Evolutionary conservation across 2,888 invertebrate species (phyloP).

Genomic region (Eupithecia abbreviata): DNA sequence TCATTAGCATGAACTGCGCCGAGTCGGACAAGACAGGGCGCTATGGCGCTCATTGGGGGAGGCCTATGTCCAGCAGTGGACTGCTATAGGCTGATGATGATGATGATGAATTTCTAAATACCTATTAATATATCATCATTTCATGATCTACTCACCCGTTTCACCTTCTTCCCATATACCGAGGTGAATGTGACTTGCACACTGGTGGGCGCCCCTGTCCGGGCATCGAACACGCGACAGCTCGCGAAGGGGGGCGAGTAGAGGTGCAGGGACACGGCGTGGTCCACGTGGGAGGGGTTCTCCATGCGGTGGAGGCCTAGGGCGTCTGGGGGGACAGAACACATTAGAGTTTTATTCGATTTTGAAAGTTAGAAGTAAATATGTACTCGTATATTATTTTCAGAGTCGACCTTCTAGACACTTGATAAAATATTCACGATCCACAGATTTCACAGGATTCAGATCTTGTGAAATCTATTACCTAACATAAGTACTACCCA

Average conservation of each 20-base stretch:
- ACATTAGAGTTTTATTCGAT: background rate
- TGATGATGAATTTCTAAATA: too few species aligned
- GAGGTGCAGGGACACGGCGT: slow-evolving; percentile 95
- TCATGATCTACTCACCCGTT: slow-evolving; percentile 78
- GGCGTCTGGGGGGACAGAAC: slow-evolving; percentile 86
- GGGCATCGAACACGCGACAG: slow-evolving; percentile 96
- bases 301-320: slow-evolving; percentile 98
- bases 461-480: slow-evolving; percentile 29
- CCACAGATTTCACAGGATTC: too few species aligned
- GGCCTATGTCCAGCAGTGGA: too few species aligned
- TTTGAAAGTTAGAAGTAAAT: too few species aligned
- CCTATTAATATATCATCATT: too few species aligned
- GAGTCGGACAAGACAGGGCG: too few species aligned
- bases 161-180: slow-evolving; percentile 91
- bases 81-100: too few species aligned
- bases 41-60: too few species aligned
- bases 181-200: slow-evolving; percentile 95
- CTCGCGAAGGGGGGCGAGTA: slow-evolving; percentile 96
- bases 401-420: background rate
- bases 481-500: slow-evolving; percentile 22
- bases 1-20: background rate
- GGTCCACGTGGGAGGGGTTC: slow-evolving; percentile 94
- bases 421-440: slow-evolving; percentile 13
- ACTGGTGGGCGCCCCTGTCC: slow-evolving; percentile 90
- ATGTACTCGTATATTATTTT: background rate